These are phyloP conservation scores for Tympanuchus pallidicinctus DNA, from an alignment of 2,113 vertebrate species.

Conservation along the genomic window DNA sequence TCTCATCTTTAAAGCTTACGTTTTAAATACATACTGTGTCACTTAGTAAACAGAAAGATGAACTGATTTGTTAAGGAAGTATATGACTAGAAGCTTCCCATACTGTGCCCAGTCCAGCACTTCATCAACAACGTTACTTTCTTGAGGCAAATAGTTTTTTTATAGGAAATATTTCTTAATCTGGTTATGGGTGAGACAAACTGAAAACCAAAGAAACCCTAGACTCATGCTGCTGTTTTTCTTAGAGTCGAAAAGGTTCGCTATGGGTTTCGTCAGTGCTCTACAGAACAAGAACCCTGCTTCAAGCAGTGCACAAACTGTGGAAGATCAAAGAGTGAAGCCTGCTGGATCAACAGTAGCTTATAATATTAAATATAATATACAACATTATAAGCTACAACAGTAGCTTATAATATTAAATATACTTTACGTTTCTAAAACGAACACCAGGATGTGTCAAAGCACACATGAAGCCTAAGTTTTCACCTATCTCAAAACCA, in stretches of 20 bases:
- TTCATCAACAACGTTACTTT: not conserved
- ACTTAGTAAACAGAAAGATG: not conserved
- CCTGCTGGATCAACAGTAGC: not conserved
- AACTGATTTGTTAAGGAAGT: not conserved
- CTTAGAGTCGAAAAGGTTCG: not conserved
- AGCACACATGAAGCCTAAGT: not conserved
- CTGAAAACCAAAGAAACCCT: not conserved
- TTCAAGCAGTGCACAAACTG: not conserved
- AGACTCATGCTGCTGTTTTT: not conserved
- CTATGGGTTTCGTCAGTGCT: not conserved
- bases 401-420: not conserved
- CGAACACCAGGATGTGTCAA: not conserved
- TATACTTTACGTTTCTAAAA: not conserved
- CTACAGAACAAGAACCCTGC: not conserved
- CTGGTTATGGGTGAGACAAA: not conserved
- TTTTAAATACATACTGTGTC: not conserved
- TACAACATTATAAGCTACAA: not conserved
- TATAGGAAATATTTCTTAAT: not conserved
- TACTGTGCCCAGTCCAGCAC: not conserved
- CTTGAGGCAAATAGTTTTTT: not conserved
- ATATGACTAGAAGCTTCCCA: rapidly evolving
- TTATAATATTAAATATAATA: not conserved
- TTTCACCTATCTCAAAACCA: not conserved
- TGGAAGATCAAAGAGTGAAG: not conserved
- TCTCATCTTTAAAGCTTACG: rapidly evolving